These are phyloP conservation scores for Clanis bilineata DNA, from an alignment of 2,888 invertebrate genomes.

Conservation along the genomic window DNA sequence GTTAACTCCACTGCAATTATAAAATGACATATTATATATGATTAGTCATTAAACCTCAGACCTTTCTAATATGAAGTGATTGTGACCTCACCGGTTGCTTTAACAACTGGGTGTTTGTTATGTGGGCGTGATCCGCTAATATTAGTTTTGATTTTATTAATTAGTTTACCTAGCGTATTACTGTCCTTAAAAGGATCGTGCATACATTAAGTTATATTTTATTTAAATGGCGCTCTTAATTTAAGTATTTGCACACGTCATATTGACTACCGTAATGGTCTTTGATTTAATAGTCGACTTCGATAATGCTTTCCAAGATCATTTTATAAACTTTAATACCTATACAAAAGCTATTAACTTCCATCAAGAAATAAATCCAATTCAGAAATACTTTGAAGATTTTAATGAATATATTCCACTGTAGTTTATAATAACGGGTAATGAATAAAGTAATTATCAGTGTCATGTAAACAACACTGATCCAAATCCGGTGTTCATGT, in stretches of 20 bases:
- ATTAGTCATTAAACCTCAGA: constrained; percentile 4
- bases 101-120: not conserved
- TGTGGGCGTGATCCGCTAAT: not conserved
- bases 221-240: not conserved
- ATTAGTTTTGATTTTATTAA: not conserved
- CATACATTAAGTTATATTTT: not conserved
- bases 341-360: too few relatives aligned
- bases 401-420: not conserved
- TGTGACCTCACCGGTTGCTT: not conserved
- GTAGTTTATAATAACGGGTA: not conserved
- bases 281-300: too few relatives aligned
- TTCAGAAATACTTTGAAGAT: not conserved
- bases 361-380: too few relatives aligned
- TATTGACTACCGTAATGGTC: not conserved
- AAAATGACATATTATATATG: not conserved
- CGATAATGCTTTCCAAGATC: too few relatives aligned
- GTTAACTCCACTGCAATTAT: constrained; percentile 1
- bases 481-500: not conserved
- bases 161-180: not conserved
- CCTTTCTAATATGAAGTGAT: constrained; percentile 7
- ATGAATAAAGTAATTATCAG: not conserved
- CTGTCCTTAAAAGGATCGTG: not conserved
- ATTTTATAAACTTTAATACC: too few relatives aligned
- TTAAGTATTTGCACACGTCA: not conserved
- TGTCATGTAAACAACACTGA: not conserved